Evolutionary conservation across 2,797 vertebrate genomes (phyloP), one percentile per base, ranked within the genome.

Genomic region (Pagetopsis macropterus): DNA sequence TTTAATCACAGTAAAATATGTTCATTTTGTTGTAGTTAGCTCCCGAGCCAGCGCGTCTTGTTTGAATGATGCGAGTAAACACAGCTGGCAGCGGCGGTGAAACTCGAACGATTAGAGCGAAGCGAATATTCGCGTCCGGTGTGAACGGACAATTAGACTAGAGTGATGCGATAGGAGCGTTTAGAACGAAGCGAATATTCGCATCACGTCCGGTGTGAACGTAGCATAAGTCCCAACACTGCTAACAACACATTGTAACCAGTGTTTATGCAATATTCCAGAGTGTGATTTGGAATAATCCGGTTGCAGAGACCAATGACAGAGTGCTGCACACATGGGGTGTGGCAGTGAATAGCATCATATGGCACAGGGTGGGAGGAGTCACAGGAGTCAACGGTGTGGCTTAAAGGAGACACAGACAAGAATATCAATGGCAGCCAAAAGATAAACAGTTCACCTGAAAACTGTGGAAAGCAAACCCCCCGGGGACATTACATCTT

Each of bases 321-420:
- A 61, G 72, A 31, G 73, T 21, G 75, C 82, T 68, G 78, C 86
- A 83, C 76, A 83, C 16, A 48, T 79, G 69, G 43, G 50, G 55
- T 59, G 65, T 89, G 87, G 86, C 85, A 87, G 56, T 58, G 77
- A 86, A 86, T 81, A 66, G 64, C 79, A 90, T 70, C 91, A 90
- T 90, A 91, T 87, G 86, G 84, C 65, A 72, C 65, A 62, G 78
- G 67, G 77, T 73, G 78, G 77, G 75, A 70, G 61, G 79, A 82
- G 80, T 66, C 61, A 76, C 23, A 5, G 60, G 78, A 83, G 78
- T 66, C 70, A 72, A 71, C 79, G 48, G 56, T 58, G n/a, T 69
- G 68, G 78, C 64, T 85, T 77, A 82, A 73, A 84, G 74, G 75
- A 69, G 52, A 83, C 58, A 69, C 23, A 51, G 65, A 75, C 50